phyloP scores from a whole-genome alignment of 2,888 invertebrate species.

The Abrostola tripartita region DNA sequence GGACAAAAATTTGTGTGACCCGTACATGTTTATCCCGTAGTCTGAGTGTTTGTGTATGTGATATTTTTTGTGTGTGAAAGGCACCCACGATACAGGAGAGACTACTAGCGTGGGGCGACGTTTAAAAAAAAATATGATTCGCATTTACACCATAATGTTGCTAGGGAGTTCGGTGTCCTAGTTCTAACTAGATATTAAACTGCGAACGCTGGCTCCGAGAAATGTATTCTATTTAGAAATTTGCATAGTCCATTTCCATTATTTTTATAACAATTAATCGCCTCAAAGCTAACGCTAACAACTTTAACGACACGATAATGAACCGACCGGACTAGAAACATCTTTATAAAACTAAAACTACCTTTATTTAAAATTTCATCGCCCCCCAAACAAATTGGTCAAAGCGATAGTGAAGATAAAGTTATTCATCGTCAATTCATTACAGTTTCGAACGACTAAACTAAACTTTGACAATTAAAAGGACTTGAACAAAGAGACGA shows the following conservation, averaged over 20 bases:
- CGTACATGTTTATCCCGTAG: no score
- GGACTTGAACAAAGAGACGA: constrained; percentile 73
- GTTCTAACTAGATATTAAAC: no score
- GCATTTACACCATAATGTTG: no score
- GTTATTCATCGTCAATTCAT: constrained; percentile 63
- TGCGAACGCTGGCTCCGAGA: not conserved
- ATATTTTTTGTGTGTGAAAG: no score
- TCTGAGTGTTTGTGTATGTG: no score
- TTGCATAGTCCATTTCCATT: not conserved
- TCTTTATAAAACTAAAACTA: constrained; percentile 2
- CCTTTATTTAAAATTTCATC: constrained; percentile 13
- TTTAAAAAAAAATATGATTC: no score
- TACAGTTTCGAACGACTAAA: constrained; percentile 64
- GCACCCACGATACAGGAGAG: no score
- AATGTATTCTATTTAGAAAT: not conserved
- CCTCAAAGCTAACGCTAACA: constrained; percentile 4
- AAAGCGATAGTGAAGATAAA: constrained; percentile 37
- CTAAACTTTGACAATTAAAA: constrained; percentile 83
- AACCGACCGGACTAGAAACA: constrained; percentile 9
- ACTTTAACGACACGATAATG: constrained; percentile 11
- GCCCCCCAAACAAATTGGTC: constrained; percentile 36
- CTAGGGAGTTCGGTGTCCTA: no score
- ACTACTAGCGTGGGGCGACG: no score
- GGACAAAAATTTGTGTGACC: no score
- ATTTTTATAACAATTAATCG: not conserved